A percentile compares a stretch with the other conserved stretches of the same genome.
These are phyloP conservation scores for Cochlearius cochlearius DNA, from an alignment of 2,113 vertebrate genomes.

Conservation along the genomic window DNA sequence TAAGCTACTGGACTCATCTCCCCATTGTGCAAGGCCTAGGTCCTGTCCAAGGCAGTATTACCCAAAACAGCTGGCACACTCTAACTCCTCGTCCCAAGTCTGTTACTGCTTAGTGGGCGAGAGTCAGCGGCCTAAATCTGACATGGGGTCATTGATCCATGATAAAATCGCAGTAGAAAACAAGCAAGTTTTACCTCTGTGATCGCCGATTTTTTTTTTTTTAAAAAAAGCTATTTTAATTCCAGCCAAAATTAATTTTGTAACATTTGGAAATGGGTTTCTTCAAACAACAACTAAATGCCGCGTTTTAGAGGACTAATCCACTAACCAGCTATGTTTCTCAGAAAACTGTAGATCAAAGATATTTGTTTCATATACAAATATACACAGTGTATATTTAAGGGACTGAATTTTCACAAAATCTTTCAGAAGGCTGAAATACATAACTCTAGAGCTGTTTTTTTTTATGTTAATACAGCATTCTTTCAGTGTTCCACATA, in stretches of 20 bases:
- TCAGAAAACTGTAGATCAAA: conserved; percentile 25
- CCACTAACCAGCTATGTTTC: not conserved
- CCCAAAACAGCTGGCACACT: not conserved
- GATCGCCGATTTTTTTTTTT: not conserved
- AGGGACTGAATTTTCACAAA: conserved; percentile 40
- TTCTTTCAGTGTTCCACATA: conserved; percentile 29
- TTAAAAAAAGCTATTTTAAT: not conserved
- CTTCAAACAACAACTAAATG: conserved; percentile 9
- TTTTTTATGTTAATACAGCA: conserved; percentile 28
- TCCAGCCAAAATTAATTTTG: conserved; percentile 37
- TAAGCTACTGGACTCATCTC: not conserved
- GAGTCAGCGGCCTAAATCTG: conserved; percentile 33
- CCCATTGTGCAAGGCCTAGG: not conserved
- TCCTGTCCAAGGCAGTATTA: not conserved
- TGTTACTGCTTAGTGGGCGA: not conserved
- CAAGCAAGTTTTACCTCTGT: conserved; percentile 30
- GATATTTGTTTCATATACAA: not conserved
- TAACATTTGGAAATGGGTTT: conserved; percentile 35
- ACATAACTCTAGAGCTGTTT: not conserved
- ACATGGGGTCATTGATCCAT: not conserved
- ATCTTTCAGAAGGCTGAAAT: conserved; percentile 42
- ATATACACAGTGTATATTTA: not conserved
- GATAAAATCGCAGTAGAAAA: conserved; percentile 46
- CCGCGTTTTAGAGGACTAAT: not conserved
- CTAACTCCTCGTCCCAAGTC: not conserved